Percentiles rank a stretch among this genome's conserved stretches.
Evolutionary conservation across 2,888 invertebrate genomes (phyloP).

Genomic region (Rutpela maculata): DNA sequence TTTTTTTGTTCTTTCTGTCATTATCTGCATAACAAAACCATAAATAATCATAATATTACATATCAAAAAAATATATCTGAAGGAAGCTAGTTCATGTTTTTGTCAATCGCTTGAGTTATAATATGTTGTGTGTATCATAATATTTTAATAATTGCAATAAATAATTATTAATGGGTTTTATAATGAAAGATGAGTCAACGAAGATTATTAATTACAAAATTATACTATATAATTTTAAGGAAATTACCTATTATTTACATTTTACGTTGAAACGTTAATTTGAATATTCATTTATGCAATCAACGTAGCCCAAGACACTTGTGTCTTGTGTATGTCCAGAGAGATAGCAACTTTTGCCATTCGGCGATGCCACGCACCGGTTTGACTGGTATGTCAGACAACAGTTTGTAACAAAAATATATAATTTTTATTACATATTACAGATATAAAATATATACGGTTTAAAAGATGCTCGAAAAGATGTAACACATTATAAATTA

Average conservation of each 20-base stretch:
- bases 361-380: constrained; percentile 21
- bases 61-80: background rate
- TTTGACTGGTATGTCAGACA: constrained; percentile 20
- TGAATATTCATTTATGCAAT: constrained; percentile 37
- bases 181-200: constrained; percentile 17
- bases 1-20: background rate
- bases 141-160: constrained; percentile 1
- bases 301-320: constrained; percentile 25
- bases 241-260: constrained; percentile 37
- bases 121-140: background rate
- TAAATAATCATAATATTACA: background rate
- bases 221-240: constrained; percentile 33
- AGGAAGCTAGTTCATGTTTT: background rate
- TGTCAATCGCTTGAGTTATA: constrained; percentile 3
- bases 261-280: constrained; percentile 40
- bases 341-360: constrained; percentile 22
- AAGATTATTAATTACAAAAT: constrained; percentile 30
- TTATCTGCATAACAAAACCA: background rate
- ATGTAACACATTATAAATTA: too few species aligned
- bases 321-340: constrained; percentile 21
- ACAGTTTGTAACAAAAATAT: constrained; percentile 20
- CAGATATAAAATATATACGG: background rate
- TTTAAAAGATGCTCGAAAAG: background rate
- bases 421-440: constrained; percentile 22
- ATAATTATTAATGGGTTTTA: constrained; percentile 17